phyloP scores from a whole-genome alignment of 2,113 vertebrate species.

The Laticauda colubrina region DNA sequence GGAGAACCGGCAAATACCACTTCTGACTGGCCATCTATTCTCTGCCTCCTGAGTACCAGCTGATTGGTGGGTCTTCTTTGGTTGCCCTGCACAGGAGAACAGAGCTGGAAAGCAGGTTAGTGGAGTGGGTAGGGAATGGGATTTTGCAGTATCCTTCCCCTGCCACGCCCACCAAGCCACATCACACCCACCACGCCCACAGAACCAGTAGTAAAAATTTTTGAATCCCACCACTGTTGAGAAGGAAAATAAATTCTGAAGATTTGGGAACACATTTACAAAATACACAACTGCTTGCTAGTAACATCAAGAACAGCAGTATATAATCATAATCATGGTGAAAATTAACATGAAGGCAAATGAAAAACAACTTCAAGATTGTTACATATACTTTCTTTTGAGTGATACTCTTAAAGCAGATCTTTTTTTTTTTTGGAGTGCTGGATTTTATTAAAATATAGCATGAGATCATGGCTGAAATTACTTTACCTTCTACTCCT shows the following conservation, averaged over 20 bases:
- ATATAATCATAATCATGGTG: background rate
- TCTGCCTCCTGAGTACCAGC: too few species aligned
- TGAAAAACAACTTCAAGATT: background rate
- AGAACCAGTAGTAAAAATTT: too few species aligned
- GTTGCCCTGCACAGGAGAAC: too few species aligned
- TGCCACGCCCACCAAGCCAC: too few species aligned
- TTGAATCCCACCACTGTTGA: background rate
- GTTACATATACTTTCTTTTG: background rate
- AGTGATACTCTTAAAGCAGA: background rate
- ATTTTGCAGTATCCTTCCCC: too few species aligned
- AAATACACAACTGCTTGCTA: constrained; percentile 16
- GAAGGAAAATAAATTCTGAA: background rate
- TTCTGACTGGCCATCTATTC: too few species aligned
- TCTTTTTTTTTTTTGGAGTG: background rate
- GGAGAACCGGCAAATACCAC: too few species aligned
- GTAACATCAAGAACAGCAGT: background rate
- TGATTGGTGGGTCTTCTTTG: too few species aligned
- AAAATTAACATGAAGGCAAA: background rate
- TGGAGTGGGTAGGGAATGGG: too few species aligned
- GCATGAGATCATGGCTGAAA: background rate
- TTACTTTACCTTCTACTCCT: background rate
- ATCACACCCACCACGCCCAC: too few species aligned
- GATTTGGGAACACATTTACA: background rate
- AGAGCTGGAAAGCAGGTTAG: too few species aligned
- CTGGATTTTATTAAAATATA: background rate